Evolutionary conservation across 2,888 invertebrate genomes (phyloP).

Genomic region (Lasioglossum morio): DNA sequence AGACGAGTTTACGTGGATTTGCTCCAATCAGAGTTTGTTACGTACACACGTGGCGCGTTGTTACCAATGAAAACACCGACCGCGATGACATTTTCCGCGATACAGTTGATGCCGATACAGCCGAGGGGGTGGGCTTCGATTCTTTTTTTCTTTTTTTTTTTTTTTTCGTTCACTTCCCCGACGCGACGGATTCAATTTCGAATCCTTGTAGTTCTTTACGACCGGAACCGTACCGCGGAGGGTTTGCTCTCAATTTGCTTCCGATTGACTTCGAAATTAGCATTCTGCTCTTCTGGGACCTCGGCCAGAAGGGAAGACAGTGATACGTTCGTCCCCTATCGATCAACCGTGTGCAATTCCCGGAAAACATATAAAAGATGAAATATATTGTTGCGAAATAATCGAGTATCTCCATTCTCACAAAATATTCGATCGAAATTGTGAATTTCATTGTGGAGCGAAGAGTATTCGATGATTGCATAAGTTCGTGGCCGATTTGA

Average conservation of each 20-base stretch:
- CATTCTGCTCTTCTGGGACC: conserved; percentile 3
- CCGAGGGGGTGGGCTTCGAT: not conserved
- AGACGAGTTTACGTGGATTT: conserved; percentile 65
- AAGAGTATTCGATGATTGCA: no score
- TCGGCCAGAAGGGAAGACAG: not conserved
- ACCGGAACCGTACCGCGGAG: not conserved
- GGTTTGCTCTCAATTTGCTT: not conserved
- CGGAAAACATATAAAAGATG: not conserved
- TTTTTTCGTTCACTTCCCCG: not conserved
- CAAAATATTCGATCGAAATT: no score
- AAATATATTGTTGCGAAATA: not conserved
- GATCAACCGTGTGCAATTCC: not conserved
- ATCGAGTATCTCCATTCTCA: not conserved
- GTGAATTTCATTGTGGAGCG: no score
- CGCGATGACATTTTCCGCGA: conserved; percentile 25
- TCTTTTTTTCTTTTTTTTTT: conserved; percentile 11
- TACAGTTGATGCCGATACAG: conserved; percentile 1
- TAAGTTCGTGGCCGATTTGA: no score
- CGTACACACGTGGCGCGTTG: conserved; percentile 52
- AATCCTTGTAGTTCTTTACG: not conserved
- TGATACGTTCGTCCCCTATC: not conserved
- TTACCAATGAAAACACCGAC: conserved; percentile 56
- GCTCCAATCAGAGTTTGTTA: conserved; percentile 65
- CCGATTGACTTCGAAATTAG: not conserved
- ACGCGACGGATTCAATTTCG: not conserved